Percentiles rank a stretch among this genome's conserved stretches.
Conservation (phyloP, 2,797 vertebrate species). For the Phylloscopus collybita region DNA sequence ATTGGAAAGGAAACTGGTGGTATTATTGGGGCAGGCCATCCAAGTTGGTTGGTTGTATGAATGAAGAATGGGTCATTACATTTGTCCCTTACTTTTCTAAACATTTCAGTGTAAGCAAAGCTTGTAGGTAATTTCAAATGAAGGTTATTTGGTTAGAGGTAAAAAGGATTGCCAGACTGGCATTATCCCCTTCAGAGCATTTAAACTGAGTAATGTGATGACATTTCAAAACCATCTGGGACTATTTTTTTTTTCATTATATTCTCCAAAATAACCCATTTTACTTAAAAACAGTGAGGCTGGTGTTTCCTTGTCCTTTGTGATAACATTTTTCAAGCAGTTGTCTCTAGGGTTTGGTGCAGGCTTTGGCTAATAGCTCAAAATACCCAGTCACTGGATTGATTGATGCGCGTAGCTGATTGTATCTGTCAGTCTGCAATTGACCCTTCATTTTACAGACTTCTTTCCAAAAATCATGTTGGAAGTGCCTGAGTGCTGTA, state of each 20-base stretch:
- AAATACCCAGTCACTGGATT: background rate
- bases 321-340: background rate
- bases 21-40: background rate
- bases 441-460: background rate
- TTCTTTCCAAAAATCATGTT: background rate
- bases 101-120: background rate
- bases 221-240: conserved; percentile 14
- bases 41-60: background rate
- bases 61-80: background rate
- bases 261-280: background rate
- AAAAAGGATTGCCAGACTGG: background rate
- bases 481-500: background rate
- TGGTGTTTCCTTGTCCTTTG: background rate
- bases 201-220: conserved; percentile 3
- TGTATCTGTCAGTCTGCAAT: background rate
- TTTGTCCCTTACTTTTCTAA: background rate
- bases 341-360: background rate
- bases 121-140: background rate
- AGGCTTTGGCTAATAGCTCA: background rate
- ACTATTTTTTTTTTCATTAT: background rate
- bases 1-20: background rate
- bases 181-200: background rate
- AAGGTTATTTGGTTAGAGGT: background rate
- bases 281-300: background rate
- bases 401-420: background rate